Percentiles rank a stretch among this genome's conserved stretches.
These are phyloP conservation scores for Lasioglossum marginatum DNA, from an alignment of 2,888 invertebrate genomes.

Conservation along the genomic window DNA sequence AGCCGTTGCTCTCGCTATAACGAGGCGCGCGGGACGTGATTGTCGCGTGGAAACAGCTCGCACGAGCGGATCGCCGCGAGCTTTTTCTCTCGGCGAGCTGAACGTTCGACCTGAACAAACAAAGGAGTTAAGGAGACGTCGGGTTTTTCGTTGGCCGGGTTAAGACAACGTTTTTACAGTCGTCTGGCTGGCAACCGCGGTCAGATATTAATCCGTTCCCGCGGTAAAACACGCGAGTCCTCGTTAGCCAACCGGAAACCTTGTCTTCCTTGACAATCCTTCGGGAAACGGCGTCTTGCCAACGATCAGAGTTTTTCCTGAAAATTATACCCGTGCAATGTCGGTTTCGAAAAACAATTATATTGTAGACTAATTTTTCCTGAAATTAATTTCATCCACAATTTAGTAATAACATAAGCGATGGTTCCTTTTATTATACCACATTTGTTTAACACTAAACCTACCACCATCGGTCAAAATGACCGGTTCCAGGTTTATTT, in stretches of 20 bases:
- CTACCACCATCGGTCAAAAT: too few relatives aligned
- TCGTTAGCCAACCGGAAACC: background rate
- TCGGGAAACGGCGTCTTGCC: background rate
- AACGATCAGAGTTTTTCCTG: background rate
- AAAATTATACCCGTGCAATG: background rate
- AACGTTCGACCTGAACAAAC: conserved; percentile 1
- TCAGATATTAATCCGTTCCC: background rate
- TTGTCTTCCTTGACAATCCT: background rate
- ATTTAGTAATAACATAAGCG: too few relatives aligned
- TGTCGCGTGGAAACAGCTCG: background rate
- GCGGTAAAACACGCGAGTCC: conserved; percentile 1
- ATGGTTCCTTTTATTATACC: too few relatives aligned
- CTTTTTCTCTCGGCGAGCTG: background rate
- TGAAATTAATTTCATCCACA: too few relatives aligned
- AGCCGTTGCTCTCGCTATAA: conserved; percentile 35
- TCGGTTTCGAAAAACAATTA: background rate
- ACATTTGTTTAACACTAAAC: too few relatives aligned
- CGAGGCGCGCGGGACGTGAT: conserved; percentile 36
- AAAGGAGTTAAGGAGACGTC: background rate
- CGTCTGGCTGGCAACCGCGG: background rate
- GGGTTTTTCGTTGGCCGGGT: background rate
- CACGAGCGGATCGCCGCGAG: conserved; percentile 15
- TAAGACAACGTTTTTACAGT: conserved; percentile 1
- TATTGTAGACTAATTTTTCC: background rate
- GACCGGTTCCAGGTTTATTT: too few relatives aligned